A percentile compares a stretch with the other conserved stretches of the same genome.
phyloP scores from a whole-genome alignment of 2,797 vertebrate species.

The Xyrichtys novacula region DNA sequence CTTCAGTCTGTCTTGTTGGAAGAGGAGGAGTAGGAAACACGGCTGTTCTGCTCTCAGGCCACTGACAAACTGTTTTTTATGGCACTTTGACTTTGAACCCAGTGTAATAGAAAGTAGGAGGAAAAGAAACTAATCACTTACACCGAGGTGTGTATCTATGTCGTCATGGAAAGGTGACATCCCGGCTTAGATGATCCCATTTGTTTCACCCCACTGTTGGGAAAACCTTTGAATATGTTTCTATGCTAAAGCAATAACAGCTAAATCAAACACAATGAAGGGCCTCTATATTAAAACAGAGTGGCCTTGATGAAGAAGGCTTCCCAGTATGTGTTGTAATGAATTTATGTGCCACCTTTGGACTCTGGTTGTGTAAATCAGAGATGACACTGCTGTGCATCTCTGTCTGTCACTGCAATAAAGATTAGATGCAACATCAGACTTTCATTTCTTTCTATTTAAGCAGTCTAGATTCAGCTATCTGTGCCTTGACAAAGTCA shows the following conservation, averaged over 20 bases:
- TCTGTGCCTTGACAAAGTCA: not conserved
- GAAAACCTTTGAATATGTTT: not conserved
- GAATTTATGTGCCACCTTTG: slow-evolving; percentile 63
- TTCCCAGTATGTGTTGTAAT: slow-evolving; percentile 13
- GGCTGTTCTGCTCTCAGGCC: not conserved
- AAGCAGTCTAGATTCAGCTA: too few relatives aligned
- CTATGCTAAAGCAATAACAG: not conserved
- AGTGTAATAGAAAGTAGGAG: slow-evolving; percentile 18
- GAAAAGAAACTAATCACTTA: slow-evolving; percentile 19
- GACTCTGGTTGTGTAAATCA: slow-evolving; percentile 35
- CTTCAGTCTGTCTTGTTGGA: slow-evolving; percentile 16
- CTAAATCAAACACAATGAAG: not conserved
- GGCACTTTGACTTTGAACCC: slow-evolving; percentile 82
- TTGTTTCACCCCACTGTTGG: not conserved
- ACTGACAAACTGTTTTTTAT: slow-evolving; percentile 70
- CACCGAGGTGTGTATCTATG: not conserved
- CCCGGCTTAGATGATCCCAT: not conserved
- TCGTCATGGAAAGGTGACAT: not conserved
- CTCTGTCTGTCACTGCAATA: slow-evolving; percentile 41
- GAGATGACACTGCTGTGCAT: slow-evolving; percentile 28
- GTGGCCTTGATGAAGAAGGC: not conserved
- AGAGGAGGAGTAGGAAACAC: slow-evolving; percentile 58
- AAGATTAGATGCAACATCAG: slow-evolving; percentile 51
- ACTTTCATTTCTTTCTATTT: not conserved
- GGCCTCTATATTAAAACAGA: slow-evolving; percentile 15